Evolutionary conservation across 2,888 invertebrate genomes (phyloP), one percentile per base, ranked within the genome.

Genomic region (Bibio marci): DNA sequence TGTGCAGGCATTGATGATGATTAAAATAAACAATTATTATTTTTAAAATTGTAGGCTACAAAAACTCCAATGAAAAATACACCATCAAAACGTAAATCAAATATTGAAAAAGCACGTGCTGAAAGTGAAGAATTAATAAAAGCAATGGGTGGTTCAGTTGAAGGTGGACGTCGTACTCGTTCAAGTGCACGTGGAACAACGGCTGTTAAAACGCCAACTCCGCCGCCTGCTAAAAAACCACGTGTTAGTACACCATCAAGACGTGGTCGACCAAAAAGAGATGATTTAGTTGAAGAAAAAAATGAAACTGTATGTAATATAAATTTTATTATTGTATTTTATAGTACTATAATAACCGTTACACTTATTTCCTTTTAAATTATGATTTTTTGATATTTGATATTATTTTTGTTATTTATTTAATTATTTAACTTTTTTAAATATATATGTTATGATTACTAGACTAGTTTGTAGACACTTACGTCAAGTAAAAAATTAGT

Each of bases 121-220:
- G 62, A 62, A 48, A 61, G 60, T 33, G 61, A 59, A 41, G 60
- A 59, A 37, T 47, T 62, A 12, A 56, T 62, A 1, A 56, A 59
- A 40, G 58, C 50, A 19, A 54, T 62, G 53, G 62, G 62, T n/a
- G 58, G 59, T 12, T 55, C 49, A 27, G 45, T 58, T 19, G 59
- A 57, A 37, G 58, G 59, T 10, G 60, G 60, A 6, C 51, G 62
- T 30, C 41, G 41, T n/a, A 62, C 62, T 22, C 54, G 62, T 30
- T 62, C 62, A 17, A 61, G 59, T 46, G 53, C 58, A 19, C 53
- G 59, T 26, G 57, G 59, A 35, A 47, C 49, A 12, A 59, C 59
- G 14, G 58, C 61, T 41, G 17, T 27, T 35, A 14, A 27, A 12
- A 15, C 38, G 18, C 32, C 38, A 32, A 35, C 35, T 12, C 59